Evolutionary conservation across 2,797 vertebrate species (phyloP).

Genomic region (Astyanax mexicanus): DNA sequence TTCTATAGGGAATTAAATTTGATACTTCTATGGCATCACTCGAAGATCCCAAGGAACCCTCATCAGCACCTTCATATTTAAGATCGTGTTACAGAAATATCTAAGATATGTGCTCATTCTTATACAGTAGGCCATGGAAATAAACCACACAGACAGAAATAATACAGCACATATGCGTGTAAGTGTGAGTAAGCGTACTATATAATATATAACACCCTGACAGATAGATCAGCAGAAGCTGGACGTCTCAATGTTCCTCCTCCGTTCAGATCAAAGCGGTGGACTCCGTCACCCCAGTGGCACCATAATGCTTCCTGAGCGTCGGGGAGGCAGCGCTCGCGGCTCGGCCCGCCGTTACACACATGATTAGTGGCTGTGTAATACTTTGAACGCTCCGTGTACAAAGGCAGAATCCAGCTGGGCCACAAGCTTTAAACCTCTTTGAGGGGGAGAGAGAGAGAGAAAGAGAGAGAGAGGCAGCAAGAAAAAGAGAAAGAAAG

Average conservation of each 20-base stretch:
- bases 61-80: too few species aligned
- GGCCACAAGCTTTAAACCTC: conserved; percentile 78
- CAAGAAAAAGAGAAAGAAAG: conserved; percentile 29
- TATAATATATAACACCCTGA: conserved; percentile 2
- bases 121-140: not conserved
- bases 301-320: conserved; percentile 69
- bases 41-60: too few species aligned
- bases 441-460: conserved; percentile 28
- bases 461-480: conserved; percentile 20
- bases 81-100: too few species aligned
- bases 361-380: conserved; percentile 79
- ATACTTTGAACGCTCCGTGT: conserved; percentile 76
- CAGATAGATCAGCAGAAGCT: conserved; percentile 64
- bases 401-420: conserved; percentile 82
- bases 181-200: not conserved
- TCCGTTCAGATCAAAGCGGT: conserved; percentile 71
- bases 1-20: too few species aligned
- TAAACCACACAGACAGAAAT: not conserved
- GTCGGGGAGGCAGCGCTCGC: conserved; percentile 68
- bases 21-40: too few species aligned
- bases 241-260: conserved; percentile 70
- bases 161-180: not conserved
- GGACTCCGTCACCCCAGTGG: conserved; percentile 68
- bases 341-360: conserved; percentile 71
- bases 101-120: not conserved